Evolutionary conservation across 2,888 invertebrate species (phyloP).

Genomic region (Philaethria dido): DNA sequence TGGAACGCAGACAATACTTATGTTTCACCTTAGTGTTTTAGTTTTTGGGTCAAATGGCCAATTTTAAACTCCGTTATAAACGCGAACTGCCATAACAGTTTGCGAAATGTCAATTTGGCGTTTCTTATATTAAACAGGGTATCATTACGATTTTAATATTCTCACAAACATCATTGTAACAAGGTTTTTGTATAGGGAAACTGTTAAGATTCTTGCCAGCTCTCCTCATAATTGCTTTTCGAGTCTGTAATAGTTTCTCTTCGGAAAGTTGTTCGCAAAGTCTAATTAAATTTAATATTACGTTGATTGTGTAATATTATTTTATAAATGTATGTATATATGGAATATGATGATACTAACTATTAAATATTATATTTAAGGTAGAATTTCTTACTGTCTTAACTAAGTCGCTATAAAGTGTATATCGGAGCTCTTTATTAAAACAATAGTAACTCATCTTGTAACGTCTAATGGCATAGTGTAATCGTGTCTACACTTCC

Average conservation of each 20-base stretch:
- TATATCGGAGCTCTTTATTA: too few relatives aligned
- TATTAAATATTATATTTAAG: too few relatives aligned
- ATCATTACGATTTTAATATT: conserved; percentile 11
- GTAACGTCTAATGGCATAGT: too few relatives aligned
- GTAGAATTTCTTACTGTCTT: too few relatives aligned
- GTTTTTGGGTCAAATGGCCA: conserved; percentile 7
- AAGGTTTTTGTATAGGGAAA: conserved; percentile 9
- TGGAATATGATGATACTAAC: background rate
- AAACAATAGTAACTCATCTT: too few relatives aligned
- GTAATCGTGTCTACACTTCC: too few relatives aligned
- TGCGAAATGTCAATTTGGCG: conserved; percentile 3
- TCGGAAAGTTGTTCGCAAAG: conserved; percentile 9
- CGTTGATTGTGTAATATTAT: background rate
- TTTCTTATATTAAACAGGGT: conserved; percentile 4
- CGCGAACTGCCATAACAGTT: conserved; percentile 6
- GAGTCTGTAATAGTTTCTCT: conserved; percentile 11
- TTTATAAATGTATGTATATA: background rate
- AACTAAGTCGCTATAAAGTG: too few relatives aligned
- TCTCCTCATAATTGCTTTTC: conserved; percentile 1
- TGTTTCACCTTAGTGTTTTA: conserved; percentile 35
- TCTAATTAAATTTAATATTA: conserved; percentile 7
- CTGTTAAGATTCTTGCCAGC: background rate
- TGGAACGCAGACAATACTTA: conserved; percentile 39
- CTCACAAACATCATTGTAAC: background rate
- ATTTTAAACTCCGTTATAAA: conserved; percentile 11